Evolutionary conservation across 2,797 vertebrate genomes (phyloP).

Genomic region (Sebastes steindachneri): DNA sequence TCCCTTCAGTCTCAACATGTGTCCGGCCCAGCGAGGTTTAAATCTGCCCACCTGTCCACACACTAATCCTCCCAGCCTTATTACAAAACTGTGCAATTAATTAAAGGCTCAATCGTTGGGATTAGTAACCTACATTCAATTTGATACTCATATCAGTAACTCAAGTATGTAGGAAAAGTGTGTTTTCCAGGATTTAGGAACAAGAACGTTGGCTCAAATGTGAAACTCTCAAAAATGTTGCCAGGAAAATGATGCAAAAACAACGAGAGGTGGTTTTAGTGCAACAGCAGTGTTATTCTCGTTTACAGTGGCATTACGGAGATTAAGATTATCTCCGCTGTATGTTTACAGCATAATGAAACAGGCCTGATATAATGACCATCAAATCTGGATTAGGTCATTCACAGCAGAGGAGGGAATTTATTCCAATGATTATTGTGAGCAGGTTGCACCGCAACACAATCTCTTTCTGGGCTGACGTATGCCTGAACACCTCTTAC

Average conservation of each 20-base stretch:
- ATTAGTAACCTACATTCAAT: conserved; percentile 78
- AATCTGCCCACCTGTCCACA: conserved; percentile 81
- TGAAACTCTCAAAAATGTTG: neutral
- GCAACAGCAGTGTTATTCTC: conserved; percentile 45
- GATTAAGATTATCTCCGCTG: conserved; percentile 80
- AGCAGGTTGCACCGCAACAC: conserved; percentile 54
- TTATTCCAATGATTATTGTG: conserved; percentile 68
- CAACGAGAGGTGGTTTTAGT: conserved; percentile 22
- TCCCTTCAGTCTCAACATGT: conserved; percentile 77
- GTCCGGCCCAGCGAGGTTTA: conserved; percentile 73
- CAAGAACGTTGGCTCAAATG: neutral
- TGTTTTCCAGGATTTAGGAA: conserved; percentile 6
- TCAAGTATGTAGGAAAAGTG: neutral
- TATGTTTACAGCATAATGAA: conserved; percentile 79
- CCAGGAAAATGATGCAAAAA: neutral
- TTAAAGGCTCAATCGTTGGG: conserved; percentile 75
- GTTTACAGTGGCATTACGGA: conserved; percentile 73
- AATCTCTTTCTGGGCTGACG: conserved; percentile 42
- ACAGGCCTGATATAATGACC: conserved; percentile 77
- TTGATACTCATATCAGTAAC: conserved; percentile 61
- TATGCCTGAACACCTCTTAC: conserved; percentile 31
- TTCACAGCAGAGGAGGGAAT: conserved; percentile 69
- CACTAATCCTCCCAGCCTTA: conserved; percentile 76
- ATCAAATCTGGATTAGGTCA: conserved; percentile 83
- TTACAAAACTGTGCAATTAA: conserved; percentile 81